Percentiles rank a stretch among this genome's conserved stretches.
phyloP scores from a whole-genome alignment of 2,797 vertebrate genomes.

The Gastrophryne carolinensis region DNA sequence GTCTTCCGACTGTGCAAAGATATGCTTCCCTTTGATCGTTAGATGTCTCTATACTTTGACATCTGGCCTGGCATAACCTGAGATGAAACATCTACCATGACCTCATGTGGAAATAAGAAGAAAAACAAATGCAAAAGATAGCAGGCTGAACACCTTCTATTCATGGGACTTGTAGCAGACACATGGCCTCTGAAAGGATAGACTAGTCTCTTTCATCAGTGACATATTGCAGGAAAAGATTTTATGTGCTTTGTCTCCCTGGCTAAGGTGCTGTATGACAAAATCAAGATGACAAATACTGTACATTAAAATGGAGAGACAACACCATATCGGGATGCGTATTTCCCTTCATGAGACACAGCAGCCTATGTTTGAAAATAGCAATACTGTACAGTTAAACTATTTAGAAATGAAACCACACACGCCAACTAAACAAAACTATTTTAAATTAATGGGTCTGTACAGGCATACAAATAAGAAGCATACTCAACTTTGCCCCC shows the following conservation, averaged over 20 bases:
- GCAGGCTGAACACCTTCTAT: neutral
- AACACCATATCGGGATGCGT: neutral
- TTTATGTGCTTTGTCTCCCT: neutral
- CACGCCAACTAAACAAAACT: no score
- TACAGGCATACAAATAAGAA: no score
- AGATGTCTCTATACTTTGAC: conserved; percentile 39
- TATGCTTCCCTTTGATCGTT: conserved; percentile 29
- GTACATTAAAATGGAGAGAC: neutral
- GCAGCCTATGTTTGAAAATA: neutral
- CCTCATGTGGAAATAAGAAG: neutral
- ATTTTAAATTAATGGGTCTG: no score
- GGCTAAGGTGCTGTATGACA: neutral
- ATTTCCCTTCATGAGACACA: neutral
- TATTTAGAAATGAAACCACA: no score
- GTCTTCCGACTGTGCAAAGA: conserved; percentile 38
- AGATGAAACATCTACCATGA: conserved; percentile 3
- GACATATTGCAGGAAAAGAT: neutral
- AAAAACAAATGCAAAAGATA: neutral
- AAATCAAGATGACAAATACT: conserved; percentile 1
- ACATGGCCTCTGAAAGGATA: no score
- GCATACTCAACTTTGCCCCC: no score
- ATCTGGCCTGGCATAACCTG: conserved; percentile 36
- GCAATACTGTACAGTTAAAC: neutral
- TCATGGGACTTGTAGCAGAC: neutral
- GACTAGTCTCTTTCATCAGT: no score